Percentiles rank a stretch among this genome's conserved stretches.
Conservation (phyloP, 92 coral and sea anemone genomes). For the Diadumene lineata region DNA sequence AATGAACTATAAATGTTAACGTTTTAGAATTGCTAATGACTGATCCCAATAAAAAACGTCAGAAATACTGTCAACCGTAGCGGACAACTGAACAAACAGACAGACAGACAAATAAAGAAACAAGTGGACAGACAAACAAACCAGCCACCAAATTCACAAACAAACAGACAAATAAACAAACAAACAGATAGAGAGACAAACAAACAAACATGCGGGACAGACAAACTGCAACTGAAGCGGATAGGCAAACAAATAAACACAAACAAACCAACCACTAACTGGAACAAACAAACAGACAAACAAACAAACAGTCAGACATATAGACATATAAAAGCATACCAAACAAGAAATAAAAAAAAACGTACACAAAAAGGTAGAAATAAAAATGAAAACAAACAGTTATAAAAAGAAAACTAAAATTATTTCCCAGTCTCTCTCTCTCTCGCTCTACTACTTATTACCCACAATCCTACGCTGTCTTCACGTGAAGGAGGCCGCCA, state of each 20-base stretch:
- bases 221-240: too few species aligned
- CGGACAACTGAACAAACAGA: not conserved
- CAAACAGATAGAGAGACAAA: not conserved
- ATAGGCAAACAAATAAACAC: not conserved
- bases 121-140: conserved; percentile 9
- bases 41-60: too few species aligned
- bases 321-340: too few species aligned
- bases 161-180: not conserved
- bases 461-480: conserved; percentile 36
- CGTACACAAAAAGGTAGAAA: not conserved
- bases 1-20: too few species aligned
- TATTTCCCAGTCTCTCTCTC: conserved; percentile 10
- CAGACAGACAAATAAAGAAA: conserved; percentile 1
- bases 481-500: conserved; percentile 45
- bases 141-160: not conserved
- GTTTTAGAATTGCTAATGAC: too few species aligned
- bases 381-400: not conserved
- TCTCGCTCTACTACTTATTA: conserved; percentile 2
- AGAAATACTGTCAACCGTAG: too few species aligned
- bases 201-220: too few species aligned
- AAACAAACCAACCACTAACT: not conserved
- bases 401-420: too few species aligned
- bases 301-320: not conserved
- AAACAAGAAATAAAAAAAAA: not conserved
- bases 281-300: not conserved